Evolutionary conservation across 2,888 invertebrate species (phyloP).

Genomic region (Lasioglossum oenotherae): DNA sequence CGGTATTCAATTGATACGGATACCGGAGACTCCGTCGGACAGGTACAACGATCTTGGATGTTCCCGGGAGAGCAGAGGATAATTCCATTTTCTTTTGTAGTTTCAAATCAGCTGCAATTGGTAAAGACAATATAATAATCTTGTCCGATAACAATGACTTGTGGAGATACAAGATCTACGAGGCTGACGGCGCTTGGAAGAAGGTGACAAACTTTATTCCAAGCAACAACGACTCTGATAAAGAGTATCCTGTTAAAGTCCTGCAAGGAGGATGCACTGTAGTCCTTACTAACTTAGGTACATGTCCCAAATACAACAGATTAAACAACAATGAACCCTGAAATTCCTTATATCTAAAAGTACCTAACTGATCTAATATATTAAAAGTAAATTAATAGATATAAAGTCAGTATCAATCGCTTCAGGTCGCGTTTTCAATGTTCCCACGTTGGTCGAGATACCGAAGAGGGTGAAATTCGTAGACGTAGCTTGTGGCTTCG

Average conservation of each 20-base stretch:
- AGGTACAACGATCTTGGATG: slow-evolving; percentile 60
- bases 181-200: slow-evolving; percentile 72
- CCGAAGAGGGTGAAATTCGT: slow-evolving; percentile 86
- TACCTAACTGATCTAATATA: not conserved
- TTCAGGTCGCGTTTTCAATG: slow-evolving; percentile 87
- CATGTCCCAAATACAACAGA: not conserved
- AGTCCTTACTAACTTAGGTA: slow-evolving; percentile 81
- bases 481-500: slow-evolving; percentile 91
- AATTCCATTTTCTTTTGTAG: slow-evolving; percentile 58
- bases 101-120: slow-evolving; percentile 73
- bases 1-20: slow-evolving; percentile 60
- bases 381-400: not conserved
- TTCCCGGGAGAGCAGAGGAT: not conserved
- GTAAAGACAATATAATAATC: slow-evolving; percentile 74
- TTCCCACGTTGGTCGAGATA: slow-evolving; percentile 87
- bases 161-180: slow-evolving; percentile 78
- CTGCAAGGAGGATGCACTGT: slow-evolving; percentile 74
- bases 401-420: slow-evolving; percentile 1
- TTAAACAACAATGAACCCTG: not conserved
- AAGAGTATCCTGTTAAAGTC: slow-evolving; percentile 76
- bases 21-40: slow-evolving; percentile 69
- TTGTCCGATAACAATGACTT: slow-evolving; percentile 74
- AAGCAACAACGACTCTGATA: slow-evolving; percentile 47
- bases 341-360: not conserved
- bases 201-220: slow-evolving; percentile 75